phyloP scores from a whole-genome alignment of 2,888 invertebrate species.

The Portevinia maculata region DNA sequence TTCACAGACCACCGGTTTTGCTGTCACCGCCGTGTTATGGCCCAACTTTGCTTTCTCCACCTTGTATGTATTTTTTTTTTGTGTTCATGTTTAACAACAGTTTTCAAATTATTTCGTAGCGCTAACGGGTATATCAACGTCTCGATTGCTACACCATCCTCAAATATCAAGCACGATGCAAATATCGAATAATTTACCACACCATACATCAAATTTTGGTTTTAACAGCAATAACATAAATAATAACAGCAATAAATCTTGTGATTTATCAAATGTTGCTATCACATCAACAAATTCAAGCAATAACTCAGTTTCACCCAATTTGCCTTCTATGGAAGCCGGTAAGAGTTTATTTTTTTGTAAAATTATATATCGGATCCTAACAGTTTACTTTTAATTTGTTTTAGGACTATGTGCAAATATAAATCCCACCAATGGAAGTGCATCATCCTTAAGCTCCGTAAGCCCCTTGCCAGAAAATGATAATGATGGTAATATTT shows the following conservation, averaged over 20 bases:
- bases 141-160: conserved; percentile 82
- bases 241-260: conserved; percentile 77
- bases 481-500: conserved; percentile 81
- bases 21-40: conserved; percentile 89
- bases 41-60: conserved; percentile 85
- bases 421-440: conserved; percentile 80
- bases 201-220: conserved; percentile 79
- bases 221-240: conserved; percentile 77
- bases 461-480: conserved; percentile 81
- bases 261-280: conserved; percentile 79
- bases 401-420: conserved; percentile 74
- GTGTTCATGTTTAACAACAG: neutral
- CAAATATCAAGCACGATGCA: conserved; percentile 82
- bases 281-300: conserved; percentile 81
- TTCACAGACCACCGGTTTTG: conserved; percentile 91
- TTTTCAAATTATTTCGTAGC: conserved; percentile 77
- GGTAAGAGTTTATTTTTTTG: conserved; percentile 65
- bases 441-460: conserved; percentile 82
- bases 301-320: conserved; percentile 81
- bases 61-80: conserved; percentile 79
- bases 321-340: conserved; percentile 80
- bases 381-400: neutral
- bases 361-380: neutral
- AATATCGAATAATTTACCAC: conserved; percentile 79
- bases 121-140: conserved; percentile 80